phyloP scores from a whole-genome alignment of 2,888 invertebrate species.

The Camponotus fellah region DNA sequence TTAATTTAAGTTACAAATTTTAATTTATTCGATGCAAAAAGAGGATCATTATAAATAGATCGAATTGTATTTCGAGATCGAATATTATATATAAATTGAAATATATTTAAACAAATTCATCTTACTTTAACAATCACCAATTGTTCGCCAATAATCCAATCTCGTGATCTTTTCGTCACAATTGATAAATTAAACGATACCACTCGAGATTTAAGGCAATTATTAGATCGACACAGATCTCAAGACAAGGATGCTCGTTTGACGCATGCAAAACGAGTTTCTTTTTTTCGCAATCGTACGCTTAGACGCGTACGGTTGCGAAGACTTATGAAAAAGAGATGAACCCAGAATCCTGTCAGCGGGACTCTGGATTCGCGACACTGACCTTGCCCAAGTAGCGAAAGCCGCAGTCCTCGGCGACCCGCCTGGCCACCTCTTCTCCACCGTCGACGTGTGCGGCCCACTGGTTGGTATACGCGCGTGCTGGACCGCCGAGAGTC shows the following conservation, averaged over 20 bases:
- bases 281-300: background rate
- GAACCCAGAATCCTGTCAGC: background rate
- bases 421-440: slow-evolving; percentile 85
- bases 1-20: background rate
- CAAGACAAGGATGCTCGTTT: background rate
- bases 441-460: slow-evolving; percentile 88
- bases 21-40: background rate
- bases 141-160: slow-evolving; percentile 17
- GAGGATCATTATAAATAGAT: background rate
- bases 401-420: slow-evolving; percentile 88
- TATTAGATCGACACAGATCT: background rate
- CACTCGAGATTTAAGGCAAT: background rate
- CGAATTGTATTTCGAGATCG: too few relatives aligned
- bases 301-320: background rate
- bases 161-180: background rate
- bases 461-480: slow-evolving; percentile 88
- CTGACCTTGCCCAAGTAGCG: slow-evolving; percentile 87
- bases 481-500: slow-evolving; percentile 73
- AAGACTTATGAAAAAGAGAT: background rate
- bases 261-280: background rate
- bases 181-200: slow-evolving; percentile 32
- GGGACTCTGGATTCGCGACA: background rate
- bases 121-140: slow-evolving; percentile 4
- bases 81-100: background rate
- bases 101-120: background rate